phyloP scores from a whole-genome alignment of 2,888 invertebrate species.

The Isoperla grammatica region DNA sequence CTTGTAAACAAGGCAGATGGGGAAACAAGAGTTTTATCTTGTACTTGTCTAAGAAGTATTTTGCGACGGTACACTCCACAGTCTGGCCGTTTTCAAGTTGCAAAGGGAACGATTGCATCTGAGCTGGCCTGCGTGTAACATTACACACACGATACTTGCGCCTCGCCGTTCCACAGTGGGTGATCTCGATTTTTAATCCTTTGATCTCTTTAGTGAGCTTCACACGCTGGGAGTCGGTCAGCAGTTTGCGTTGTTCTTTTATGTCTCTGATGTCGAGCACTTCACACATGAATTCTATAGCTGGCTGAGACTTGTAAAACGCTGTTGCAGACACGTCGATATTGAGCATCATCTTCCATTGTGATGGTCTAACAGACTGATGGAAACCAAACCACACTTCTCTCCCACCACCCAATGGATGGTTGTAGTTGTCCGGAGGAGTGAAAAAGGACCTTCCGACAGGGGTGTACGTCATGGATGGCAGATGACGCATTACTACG shows the following conservation, averaged over 20 bases:
- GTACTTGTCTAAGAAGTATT: constrained; percentile 99
- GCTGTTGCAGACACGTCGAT: constrained; percentile 99
- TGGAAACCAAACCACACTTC: constrained; percentile 99
- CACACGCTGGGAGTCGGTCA: constrained; percentile 97
- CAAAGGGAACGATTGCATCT: constrained; percentile 99
- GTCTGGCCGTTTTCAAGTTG: constrained; percentile 99
- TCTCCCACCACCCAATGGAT: constrained; percentile 89
- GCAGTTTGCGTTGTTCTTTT: constrained; percentile 90
- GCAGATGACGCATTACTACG: constrained; percentile 98
- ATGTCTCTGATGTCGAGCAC: constrained; percentile 95
- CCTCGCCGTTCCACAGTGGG: constrained; percentile 98
- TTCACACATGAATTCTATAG: constrained; percentile 99
- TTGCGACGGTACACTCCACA: constrained; percentile 98
- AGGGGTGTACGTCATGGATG: constrained; percentile 99
- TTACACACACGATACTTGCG: constrained; percentile 99
- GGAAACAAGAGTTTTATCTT: constrained; percentile 96
- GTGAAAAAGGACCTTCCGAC: constrained; percentile 99
- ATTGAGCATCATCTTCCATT: constrained; percentile 99
- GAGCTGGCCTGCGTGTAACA: constrained; percentile 96
- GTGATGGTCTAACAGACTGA: constrained; percentile 97
- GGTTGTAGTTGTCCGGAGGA: constrained; percentile 95
- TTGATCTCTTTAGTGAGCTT: constrained; percentile 99
- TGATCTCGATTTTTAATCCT: constrained; percentile 99
- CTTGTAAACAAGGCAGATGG: constrained; percentile 93
- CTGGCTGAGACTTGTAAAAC: constrained; percentile 99